Evolutionary conservation across 2,888 invertebrate genomes (phyloP), one percentile per base, ranked within the genome.

Genomic region (Zhuqinia jingwanae): DNA sequence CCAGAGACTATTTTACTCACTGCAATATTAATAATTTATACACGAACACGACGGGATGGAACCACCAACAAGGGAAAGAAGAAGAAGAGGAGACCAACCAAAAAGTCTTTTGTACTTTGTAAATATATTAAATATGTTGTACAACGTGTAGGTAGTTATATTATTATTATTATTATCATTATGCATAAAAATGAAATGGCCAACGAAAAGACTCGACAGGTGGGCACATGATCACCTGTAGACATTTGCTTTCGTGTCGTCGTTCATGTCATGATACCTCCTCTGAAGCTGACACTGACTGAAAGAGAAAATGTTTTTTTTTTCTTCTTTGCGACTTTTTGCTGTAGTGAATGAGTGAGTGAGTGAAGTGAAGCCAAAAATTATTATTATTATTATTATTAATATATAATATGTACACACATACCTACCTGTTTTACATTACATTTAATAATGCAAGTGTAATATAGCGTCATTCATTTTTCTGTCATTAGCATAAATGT

Each of bases 201-300:
- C 63, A 65, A 79, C 20, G 5, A 8, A 65, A 47, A 53, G 50
- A 53, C 79, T 50, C 79, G 63, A 79, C 79, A 79, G 79, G 79
- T 79, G 79, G 79, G 50, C 79, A 42, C 77, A 77, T 77, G 77
- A 77, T 77, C 77, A 77, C 77, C 77, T 77, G 60, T 58, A 60
- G 77, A 77, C 77, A 60, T 77, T 77, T 56, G 60, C 77, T 45
- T 58, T 77, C 77, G 60, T 77, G 58, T 77, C 60, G 77, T 77
- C 56, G 56, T 77, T 77, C 56, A 56, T 77, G 77, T 77, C 77
- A 77, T 42, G 60, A 58, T 77, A 60, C 77, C 60, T 75, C 75
- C 75, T 75, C 75, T 30, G 75, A 75, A 8, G 75, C 75, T 75
- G 50, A 30, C 47, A 70, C 70, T 70, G 17, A n/a, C 0, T 17